phyloP scores from a whole-genome alignment of 1,140 invertebrate genomes.

The Proctacanthus coquilletti region DNA sequence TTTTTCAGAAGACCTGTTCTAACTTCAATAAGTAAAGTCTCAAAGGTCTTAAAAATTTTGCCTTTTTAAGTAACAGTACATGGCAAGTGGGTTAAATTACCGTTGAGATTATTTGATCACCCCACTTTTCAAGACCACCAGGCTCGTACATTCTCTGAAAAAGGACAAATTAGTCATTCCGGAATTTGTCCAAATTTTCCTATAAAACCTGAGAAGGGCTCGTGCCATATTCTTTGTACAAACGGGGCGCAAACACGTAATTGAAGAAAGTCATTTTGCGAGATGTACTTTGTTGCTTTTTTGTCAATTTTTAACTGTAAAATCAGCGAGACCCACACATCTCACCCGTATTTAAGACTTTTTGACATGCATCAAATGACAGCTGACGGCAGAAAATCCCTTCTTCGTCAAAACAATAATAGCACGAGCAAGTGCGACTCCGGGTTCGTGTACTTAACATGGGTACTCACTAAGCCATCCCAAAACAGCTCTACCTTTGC shows the following conservation, averaged over 20 bases:
- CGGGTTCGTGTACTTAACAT: too few relatives aligned
- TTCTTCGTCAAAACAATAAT: too few relatives aligned
- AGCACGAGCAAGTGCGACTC: too few relatives aligned
- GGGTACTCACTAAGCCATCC: too few relatives aligned
- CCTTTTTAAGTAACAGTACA: slow-evolving; percentile 3
- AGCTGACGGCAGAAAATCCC: too few relatives aligned
- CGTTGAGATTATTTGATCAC: slow-evolving; percentile 52
- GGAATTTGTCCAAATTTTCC: slow-evolving; percentile 21
- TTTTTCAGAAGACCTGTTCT: too few relatives aligned
- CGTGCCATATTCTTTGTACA: slow-evolving; percentile 45
- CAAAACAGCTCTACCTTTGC: too few relatives aligned
- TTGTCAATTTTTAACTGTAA: background rate
- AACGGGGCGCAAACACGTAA: slow-evolving; percentile 44
- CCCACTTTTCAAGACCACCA: slow-evolving; percentile 46
- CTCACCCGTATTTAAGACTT: too few relatives aligned
- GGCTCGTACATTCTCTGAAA: slow-evolving; percentile 48
- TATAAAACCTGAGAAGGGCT: slow-evolving; percentile 31
- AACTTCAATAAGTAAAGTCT: too few relatives aligned
- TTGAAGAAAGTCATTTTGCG: slow-evolving; percentile 23
- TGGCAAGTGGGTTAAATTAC: slow-evolving; percentile 28
- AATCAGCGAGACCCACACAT: background rate
- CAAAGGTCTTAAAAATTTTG: too few relatives aligned
- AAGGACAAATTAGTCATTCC: slow-evolving; percentile 10
- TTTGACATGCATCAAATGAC: too few relatives aligned
- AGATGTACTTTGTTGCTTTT: slow-evolving; percentile 3